A percentile compares a stretch with the other conserved stretches of the same genome.
Evolutionary conservation across 2,888 invertebrate genomes (phyloP).

Genomic region (Cyclophora punctaria): DNA sequence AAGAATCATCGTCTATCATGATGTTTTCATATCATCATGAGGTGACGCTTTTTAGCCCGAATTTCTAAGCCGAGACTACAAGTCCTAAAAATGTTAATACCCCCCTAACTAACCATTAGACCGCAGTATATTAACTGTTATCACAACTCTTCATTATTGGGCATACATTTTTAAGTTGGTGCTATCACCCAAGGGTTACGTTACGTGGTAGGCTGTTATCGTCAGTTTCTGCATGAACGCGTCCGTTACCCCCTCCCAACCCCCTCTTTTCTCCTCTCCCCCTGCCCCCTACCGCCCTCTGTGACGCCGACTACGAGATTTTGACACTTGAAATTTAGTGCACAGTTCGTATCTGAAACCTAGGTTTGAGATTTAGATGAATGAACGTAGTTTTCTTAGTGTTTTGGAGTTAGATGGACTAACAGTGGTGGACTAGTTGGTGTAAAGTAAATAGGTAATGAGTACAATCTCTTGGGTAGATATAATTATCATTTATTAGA

Average conservation of each 20-base stretch:
- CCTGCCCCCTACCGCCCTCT: conserved; percentile 20
- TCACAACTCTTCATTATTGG: conserved; percentile 54
- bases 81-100: too few relatives aligned
- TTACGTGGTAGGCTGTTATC: conserved; percentile 74
- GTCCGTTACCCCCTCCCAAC: conserved; percentile 49
- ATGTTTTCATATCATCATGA: too few relatives aligned
- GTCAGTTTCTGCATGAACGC: conserved; percentile 74
- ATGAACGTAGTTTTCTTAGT: too few relatives aligned
- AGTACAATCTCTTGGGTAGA: too few relatives aligned
- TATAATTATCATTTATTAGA: too few relatives aligned
- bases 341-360: not conserved
- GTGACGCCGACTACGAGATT: conserved; percentile 54
- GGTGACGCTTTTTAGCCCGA: too few relatives aligned
- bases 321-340: conserved; percentile 55
- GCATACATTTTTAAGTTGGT: conserved; percentile 70
- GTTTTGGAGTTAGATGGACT: too few relatives aligned
- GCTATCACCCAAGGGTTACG: conserved; percentile 63
- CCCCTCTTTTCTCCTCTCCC: conserved; percentile 15
- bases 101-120: not conserved
- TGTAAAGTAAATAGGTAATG: too few relatives aligned
- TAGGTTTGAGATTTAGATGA: not conserved
- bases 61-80: too few relatives aligned
- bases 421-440: too few relatives aligned
- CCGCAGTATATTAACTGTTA: conserved; percentile 21
- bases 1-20: too few relatives aligned